Evolutionary conservation across 2,113 vertebrate genomes (phyloP), one percentile per base, ranked within the genome.

Genomic region (Etheostoma spectabile): DNA sequence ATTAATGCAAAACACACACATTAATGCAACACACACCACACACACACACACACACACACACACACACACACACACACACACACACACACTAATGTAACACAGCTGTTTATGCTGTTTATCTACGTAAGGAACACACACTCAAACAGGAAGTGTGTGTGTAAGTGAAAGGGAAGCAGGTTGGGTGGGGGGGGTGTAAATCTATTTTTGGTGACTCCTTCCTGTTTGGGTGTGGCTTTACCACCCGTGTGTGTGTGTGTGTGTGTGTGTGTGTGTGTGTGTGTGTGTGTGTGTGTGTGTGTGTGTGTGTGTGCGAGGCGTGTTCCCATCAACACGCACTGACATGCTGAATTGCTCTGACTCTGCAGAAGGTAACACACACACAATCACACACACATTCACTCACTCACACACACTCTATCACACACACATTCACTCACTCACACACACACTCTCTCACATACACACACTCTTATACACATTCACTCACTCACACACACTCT

Each of bases 201-300:
- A 86, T 86, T 91, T 71, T 74, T 30, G 74, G 65, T 86, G 82
- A 84, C 73, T 88, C 53, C 78, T 88, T 90, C 86, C 83, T 90
- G 83, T 85, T 77, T 70, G 80, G 88, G 91, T 89, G 90, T 73
- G 84, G 69, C 81, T 61, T 88, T 68, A 73, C 73, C 82, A n/a
- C 51, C 21, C 74, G 63, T 69, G 64, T 63, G 55, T 60, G 53
- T 53, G 53, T 74, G 72, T 61, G 51, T 64, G 59, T 71, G 52
- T 71, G 70, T 30, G 61, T 62, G 65, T 63, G 67, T 70, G 56
- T 27, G 51, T 56, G 57, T 60, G 60, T 66, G 67, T 60, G 52
- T 57, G 52, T 51, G 49, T 73, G 69, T 66, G 59, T 61, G 49
- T 69, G 53, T 73, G 70, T 30, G 61, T 61, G 64, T 63, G 66